Base-by-base conservation (phyloP, 1,140 invertebrate species). In the Neotoxoptera formosana region DNA sequence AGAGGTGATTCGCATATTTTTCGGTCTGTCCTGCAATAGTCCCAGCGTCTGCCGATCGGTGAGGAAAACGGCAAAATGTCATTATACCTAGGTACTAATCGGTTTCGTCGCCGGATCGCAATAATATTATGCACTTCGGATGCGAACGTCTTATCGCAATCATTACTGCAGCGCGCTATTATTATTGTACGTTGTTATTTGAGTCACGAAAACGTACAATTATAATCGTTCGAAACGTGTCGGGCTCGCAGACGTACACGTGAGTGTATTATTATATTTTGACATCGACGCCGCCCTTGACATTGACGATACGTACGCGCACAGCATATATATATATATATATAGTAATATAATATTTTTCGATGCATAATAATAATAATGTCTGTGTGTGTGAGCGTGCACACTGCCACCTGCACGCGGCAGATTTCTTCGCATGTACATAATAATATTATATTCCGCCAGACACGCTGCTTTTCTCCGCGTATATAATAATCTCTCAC, bases 221-320 rank as follows among this genome's bases (percentile, higher is more conserved):
- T n/a, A 87, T 41, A 14, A 60, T 76, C 23, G 60, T 76, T 7
- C 0, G 30, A 76, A 76, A 76, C 60, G 60, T 76, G 60, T 76
- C n/a, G 60, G 60, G n/a, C 60, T n/a, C 60, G 30, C 17, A 36
- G 20, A 83, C 36, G 23, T 21, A 83, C 76, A 7, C 20, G 76
- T 36, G 25, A 30, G 45, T 45, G 45, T 45, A 2, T 87, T 45
- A 47, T 41, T 86, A 47, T 45, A 87, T 87, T 87, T 47, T 67
- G 36, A 90, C 53, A 67, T 45, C 89, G 36, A 21, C 48, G 25
- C n/a, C 86, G 56, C 36, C 90, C 90, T 91, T 91, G 90, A 91
- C 90, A 91, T 91, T 91, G 90, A 91, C 60, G 23, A 53, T 88
- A 21, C 53, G n/a, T 76, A 76, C 60, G 60, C n/a, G 60, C 14